Evolutionary conservation across 1,140 invertebrate species (phyloP).

Genomic region (Nymphalis io): DNA sequence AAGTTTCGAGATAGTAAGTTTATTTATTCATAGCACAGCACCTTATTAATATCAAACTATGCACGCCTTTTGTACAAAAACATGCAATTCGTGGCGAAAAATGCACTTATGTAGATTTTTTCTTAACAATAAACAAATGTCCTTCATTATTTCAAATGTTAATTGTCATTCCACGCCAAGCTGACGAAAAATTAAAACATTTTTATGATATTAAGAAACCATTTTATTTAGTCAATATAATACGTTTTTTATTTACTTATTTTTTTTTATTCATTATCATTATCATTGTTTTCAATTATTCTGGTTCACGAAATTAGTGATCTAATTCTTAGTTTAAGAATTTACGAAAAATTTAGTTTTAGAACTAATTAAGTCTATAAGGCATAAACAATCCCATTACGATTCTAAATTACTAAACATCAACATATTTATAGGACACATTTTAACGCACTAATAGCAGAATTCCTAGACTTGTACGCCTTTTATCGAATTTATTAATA

Average conservation of each 20-base stretch:
- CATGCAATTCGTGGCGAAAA: not conserved
- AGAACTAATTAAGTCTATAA: no score
- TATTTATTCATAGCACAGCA: slow-evolving; percentile 15
- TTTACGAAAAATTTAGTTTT: no score
- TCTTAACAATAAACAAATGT: not conserved
- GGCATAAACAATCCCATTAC: no score
- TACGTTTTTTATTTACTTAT: no score
- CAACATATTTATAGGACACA: no score
- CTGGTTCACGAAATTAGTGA: no score
- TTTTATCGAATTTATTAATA: not conserved
- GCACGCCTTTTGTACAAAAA: not conserved
- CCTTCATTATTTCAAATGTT: not conserved
- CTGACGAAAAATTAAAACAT: not conserved
- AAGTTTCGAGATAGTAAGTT: slow-evolving; percentile 64
- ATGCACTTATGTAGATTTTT: not conserved
- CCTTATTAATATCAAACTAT: not conserved
- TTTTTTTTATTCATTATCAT: no score
- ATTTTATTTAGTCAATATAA: not conserved
- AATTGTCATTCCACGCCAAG: not conserved
- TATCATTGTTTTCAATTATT: no score
- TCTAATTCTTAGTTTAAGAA: no score
- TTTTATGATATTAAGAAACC: not conserved
- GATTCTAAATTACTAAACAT: no score
- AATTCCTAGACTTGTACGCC: not conserved
- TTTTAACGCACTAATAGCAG: no score